Evolutionary conservation across 2,113 vertebrate genomes (phyloP).

Genomic region (Cygnus buccinator): DNA sequence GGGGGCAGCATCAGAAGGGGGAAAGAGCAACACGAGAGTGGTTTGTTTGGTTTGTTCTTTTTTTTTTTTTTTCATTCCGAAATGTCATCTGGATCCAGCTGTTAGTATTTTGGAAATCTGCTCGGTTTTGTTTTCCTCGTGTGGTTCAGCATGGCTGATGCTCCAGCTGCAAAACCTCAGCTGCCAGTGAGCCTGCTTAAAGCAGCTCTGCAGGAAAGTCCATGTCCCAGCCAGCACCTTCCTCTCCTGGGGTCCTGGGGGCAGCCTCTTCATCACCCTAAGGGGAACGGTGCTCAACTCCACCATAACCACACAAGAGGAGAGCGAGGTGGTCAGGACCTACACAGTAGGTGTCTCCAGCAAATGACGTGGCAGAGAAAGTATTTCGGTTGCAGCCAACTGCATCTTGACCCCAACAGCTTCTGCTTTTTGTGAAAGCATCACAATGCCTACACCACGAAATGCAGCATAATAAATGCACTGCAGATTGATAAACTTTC

Average conservation of each 20-base stretch:
- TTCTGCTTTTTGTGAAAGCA: neutral
- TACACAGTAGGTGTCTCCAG: neutral
- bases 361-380: neutral
- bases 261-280: neutral
- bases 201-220: neutral
- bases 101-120: slow-evolving; percentile 42
- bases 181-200: neutral
- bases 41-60: neutral
- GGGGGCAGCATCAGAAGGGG: neutral
- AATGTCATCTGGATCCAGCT: slow-evolving; percentile 63
- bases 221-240: neutral
- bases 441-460: neutral
- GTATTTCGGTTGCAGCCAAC: neutral
- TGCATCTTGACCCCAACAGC: neutral
- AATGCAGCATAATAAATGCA: neutral
- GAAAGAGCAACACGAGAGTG: accelerated
- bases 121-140: neutral
- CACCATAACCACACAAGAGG: neutral
- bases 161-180: slow-evolving; percentile 36
- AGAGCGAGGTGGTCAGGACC: neutral
- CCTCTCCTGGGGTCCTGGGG: neutral
- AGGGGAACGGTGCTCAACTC: neutral
- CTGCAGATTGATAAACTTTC: neutral
- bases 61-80: neutral
- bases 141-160: neutral